Base-by-base conservation (phyloP, 2,797 vertebrate species). In the Anguilla marmorata region DNA sequence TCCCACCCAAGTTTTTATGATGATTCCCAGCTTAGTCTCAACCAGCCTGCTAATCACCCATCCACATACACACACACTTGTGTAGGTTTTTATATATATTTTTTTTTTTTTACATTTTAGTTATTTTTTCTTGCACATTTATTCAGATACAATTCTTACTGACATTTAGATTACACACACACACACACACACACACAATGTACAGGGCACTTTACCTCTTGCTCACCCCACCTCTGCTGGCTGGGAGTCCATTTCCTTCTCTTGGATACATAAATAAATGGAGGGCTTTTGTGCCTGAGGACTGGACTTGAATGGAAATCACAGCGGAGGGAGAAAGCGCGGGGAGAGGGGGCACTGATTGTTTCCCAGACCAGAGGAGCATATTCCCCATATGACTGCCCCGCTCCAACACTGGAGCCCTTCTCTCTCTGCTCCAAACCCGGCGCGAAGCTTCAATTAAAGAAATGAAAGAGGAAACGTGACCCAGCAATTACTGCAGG, bases 261-360 rank as follows among this genome's bases (percentile, higher is more conserved):
- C 90, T 87, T 93, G 91, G 56, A 93, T 95, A 93, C 91, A 95
- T 94, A 95, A 96, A 95, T 95, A 95, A 96, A 96, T 94, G 93
- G 90, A 92, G 92, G 91, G 88, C 2, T 92, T 90, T 92, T 92
- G 92, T 90, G 95, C 94, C 94, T 90, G 91, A 91, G 94, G 95
- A 94, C 91, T 86, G 88, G 27, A 63, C 66, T 54, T 33, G 79
- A 82, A 82, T 82, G 52, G 83, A 76, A 60, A 84, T 84, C 83
- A 21, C 56, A 85, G 84, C 54, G 7, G 33, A 63, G 54, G 84
- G 84, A 58, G 37, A 66, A 37, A 27, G 24, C 37, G 56, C 7
- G 8, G n/a, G 50, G 30, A 37, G 56, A 86, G 56, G 63, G 91
- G 85, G 86, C n/a, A 90, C 91, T 93, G 93, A 94, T 94, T 94